These are phyloP conservation scores for Trididemnum nubilum DNA, from an alignment of 23 tunicate genomes.

Conservation along the genomic window DNA sequence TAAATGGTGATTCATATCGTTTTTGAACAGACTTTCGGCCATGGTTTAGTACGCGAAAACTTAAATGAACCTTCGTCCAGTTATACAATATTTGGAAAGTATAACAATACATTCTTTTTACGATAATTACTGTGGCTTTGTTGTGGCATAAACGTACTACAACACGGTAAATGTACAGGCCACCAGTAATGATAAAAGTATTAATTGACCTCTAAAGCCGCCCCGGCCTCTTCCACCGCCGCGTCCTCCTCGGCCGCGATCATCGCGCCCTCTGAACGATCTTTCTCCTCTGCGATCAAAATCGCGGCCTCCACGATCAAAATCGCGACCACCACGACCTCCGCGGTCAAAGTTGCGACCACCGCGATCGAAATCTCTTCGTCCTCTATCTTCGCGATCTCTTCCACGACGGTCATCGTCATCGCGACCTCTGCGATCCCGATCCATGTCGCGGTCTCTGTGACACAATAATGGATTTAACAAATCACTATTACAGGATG, in stretches of 20 bases:
- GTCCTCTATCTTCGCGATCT: conserved; percentile 47
- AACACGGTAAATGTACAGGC: too few species aligned
- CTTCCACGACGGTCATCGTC: conserved; percentile 23
- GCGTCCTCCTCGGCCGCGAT: conserved; percentile 47
- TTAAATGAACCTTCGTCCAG: too few species aligned
- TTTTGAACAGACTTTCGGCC: too few species aligned
- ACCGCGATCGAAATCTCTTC: conserved; percentile 52
- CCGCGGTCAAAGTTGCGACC: conserved; percentile 20
- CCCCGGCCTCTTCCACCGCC: conserved; percentile 7
- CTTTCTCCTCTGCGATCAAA: conserved; percentile 32
- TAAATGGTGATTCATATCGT: too few species aligned
- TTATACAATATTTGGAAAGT: too few species aligned
- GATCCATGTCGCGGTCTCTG: conserved; percentile 46
- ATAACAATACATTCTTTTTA: too few species aligned
- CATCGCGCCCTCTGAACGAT: conserved; percentile 46
- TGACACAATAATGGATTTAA: background rate
- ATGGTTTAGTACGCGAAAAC: too few species aligned
- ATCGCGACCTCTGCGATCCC: conserved; percentile 51
- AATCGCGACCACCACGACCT: conserved; percentile 37
- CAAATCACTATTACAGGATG: background rate
- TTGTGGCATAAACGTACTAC: too few species aligned
- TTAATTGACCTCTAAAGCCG: too few species aligned
- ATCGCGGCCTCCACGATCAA: conserved; percentile 41
- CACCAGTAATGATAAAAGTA: too few species aligned
- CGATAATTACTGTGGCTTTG: too few species aligned